Percentiles rank a stretch among this genome's conserved stretches.
These are phyloP conservation scores for Euura saliciscinereae DNA, from an alignment of 1,140 invertebrate genomes.

Conservation along the genomic window DNA sequence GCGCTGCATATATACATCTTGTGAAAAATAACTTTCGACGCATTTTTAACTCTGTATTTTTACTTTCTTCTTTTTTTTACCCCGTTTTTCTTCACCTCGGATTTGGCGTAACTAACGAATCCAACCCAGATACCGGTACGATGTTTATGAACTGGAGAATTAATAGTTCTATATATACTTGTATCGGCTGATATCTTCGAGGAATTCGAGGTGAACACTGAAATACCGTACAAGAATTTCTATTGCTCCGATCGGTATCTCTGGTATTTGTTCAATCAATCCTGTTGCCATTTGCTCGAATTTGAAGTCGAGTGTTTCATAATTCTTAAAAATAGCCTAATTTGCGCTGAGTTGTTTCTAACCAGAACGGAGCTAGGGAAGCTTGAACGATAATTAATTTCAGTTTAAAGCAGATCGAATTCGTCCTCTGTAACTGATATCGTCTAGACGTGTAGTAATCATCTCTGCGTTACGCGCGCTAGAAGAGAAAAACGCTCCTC, in stretches of 20 bases:
- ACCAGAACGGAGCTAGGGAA: no score
- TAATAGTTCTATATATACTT: not conserved
- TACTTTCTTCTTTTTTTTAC: not conserved
- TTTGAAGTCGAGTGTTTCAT: no score
- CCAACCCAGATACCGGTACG: not conserved
- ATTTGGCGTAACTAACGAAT: not conserved
- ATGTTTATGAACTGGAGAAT: not conserved
- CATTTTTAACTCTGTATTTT: not conserved
- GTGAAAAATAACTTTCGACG: not conserved
- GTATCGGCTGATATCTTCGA: no score
- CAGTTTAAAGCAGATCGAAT: no score
- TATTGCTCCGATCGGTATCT: no score
- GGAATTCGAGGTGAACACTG: no score
- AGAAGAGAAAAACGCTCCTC: no score
- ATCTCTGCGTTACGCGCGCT: no score
- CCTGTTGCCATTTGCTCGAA: no score
- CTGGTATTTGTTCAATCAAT: no score
- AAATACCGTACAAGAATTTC: no score
- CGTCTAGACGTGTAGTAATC: not conserved
- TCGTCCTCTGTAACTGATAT: not conserved
- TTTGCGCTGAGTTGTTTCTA: not conserved
- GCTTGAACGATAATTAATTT: no score
- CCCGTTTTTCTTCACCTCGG: not conserved
- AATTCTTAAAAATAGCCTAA: slow-evolving; percentile 3
- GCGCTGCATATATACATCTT: not conserved